Conservation (phyloP, 1,140 invertebrate species). For the Oreohelix idahoensis region DNA sequence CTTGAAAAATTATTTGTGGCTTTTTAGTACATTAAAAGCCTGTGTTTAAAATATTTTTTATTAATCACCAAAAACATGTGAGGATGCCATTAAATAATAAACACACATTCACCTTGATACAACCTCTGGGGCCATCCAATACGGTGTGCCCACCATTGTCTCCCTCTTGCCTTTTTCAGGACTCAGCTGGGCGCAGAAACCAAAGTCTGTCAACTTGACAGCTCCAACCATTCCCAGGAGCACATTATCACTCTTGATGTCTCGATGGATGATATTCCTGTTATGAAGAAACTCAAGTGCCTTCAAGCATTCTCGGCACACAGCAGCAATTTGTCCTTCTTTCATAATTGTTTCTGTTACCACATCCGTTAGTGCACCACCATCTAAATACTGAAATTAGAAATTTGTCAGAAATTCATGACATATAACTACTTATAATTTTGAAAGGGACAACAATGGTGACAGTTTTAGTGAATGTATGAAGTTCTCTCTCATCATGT, state of each 20-base stretch:
- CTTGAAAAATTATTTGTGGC: too few species aligned
- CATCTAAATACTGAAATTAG: slow-evolving; percentile 72
- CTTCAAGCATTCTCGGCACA: slow-evolving; percentile 91
- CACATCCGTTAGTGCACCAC: slow-evolving; percentile 76
- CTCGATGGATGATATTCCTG: slow-evolving; percentile 95
- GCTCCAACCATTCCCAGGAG: slow-evolving; percentile 71
- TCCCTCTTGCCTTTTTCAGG: slow-evolving; percentile 66
- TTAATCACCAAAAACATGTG: too few species aligned
- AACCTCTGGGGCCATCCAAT: slow-evolving; percentile 73
- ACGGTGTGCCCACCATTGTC: slow-evolving; percentile 74
- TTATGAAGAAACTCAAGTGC: slow-evolving; percentile 96
- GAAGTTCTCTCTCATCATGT: too few species aligned
- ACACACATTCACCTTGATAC: slow-evolving; percentile 63
- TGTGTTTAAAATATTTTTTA: too few species aligned
- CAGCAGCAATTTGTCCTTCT: slow-evolving; percentile 95
- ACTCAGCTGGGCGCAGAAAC: slow-evolving; percentile 73
- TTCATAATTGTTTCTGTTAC: slow-evolving; percentile 77
- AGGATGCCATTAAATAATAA: too few species aligned
- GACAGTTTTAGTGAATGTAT: too few species aligned
- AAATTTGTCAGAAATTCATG: background rate
- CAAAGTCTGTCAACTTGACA: slow-evolving; percentile 74
- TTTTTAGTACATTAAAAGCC: too few species aligned
- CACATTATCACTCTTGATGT: slow-evolving; percentile 75
- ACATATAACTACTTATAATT: too few species aligned
- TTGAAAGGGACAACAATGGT: too few species aligned